Evolutionary conservation across 1,140 invertebrate species (phyloP).

Genomic region (Brachionus paranguensis): DNA sequence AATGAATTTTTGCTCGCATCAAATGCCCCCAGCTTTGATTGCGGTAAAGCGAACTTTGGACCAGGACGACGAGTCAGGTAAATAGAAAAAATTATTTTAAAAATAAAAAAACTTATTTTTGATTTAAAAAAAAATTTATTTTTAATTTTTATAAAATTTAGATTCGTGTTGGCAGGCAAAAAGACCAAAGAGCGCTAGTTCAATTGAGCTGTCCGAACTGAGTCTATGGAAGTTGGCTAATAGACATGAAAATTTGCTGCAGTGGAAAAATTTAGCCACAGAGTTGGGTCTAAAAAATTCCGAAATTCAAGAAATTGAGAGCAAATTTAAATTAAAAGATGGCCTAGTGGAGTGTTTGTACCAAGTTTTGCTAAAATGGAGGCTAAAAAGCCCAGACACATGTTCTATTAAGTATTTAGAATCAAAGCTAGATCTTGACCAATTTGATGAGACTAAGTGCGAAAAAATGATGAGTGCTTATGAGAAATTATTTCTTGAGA

Average conservation of each 20-base stretch:
- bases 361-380: conserved; percentile 16
- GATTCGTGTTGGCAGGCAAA: neutral
- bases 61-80: neutral
- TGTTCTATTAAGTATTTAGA: neutral
- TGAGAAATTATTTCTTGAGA: neutral
- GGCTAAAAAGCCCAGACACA: neutral
- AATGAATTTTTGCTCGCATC: neutral
- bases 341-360: conserved; percentile 33
- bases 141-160: neutral
- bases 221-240: neutral
- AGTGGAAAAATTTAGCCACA: neutral
- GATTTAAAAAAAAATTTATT: neutral
- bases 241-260: neutral
- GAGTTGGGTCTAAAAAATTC: neutral
- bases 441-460: neutral
- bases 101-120: too few relatives aligned
- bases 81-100: neutral
- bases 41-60: neutral
- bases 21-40: neutral
- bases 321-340: neutral
- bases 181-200: neutral
- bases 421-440: neutral
- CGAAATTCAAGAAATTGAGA: conserved; percentile 25
- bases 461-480: neutral
- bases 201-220: neutral